These are phyloP conservation scores for Nannospalax galili DNA, from an alignment of 2,113 vertebrate species.

Conservation along the genomic window DNA sequence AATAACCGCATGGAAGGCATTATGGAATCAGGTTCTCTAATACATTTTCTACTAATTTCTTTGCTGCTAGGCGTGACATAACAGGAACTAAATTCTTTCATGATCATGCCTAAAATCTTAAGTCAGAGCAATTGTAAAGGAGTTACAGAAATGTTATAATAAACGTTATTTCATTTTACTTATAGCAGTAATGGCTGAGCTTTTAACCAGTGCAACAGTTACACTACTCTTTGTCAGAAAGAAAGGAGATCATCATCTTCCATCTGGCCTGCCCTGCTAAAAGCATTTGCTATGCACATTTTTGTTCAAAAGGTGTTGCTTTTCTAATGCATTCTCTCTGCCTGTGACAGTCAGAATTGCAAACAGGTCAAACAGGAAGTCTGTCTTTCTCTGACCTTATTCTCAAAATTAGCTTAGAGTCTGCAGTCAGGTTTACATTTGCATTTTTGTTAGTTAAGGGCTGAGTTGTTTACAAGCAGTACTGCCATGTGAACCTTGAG, in stretches of 20 bases:
- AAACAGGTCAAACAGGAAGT: background rate
- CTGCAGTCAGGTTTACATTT: background rate
- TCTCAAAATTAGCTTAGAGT: background rate
- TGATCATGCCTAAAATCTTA: conserved; percentile 73
- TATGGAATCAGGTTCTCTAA: conserved; percentile 71
- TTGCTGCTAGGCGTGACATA: conserved; percentile 81
- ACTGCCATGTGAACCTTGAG: conserved; percentile 51
- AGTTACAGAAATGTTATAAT: conserved; percentile 68
- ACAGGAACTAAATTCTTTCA: conserved; percentile 78
- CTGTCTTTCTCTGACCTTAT: background rate
- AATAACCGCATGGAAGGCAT: conserved; percentile 44
- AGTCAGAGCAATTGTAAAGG: conserved; percentile 71
- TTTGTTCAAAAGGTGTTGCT: conserved; percentile 22
- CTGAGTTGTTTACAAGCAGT: conserved; percentile 33
- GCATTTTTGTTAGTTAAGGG: conserved; percentile 25
- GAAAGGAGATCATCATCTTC: conserved; percentile 24
- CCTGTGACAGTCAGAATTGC: conserved; percentile 20
- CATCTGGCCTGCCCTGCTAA: conserved; percentile 48
- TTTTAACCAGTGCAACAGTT: conserved; percentile 25
- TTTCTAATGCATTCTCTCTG: conserved; percentile 25
- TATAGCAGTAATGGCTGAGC: conserved; percentile 63
- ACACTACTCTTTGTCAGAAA: background rate
- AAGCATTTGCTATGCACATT: conserved; percentile 11
- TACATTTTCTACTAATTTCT: conserved; percentile 81
- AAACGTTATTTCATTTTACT: conserved; percentile 74